Conservation (phyloP, 37 sponge, comb jelly and placozoan genomes). For the Beroe ovata region DNA sequence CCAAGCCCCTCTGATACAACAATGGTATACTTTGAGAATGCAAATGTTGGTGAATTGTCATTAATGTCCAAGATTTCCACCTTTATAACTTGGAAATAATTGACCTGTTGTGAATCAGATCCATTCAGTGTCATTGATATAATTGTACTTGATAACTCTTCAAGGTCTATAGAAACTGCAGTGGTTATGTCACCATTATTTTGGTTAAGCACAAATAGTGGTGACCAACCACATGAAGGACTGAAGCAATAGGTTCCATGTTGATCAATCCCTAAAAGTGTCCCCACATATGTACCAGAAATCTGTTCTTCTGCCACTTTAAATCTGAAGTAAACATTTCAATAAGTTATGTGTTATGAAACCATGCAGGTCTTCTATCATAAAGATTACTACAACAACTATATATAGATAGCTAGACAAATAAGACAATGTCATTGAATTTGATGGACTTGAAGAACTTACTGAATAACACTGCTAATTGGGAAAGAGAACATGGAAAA, state of each 20-base stretch:
- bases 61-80: constrained; percentile 19
- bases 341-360: no score
- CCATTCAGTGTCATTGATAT: constrained; percentile 5
- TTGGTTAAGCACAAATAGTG: neutral
- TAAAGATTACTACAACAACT: no score
- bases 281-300: constrained; percentile 26
- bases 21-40: neutral
- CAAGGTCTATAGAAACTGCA: constrained; percentile 13
- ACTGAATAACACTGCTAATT: no score
- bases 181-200: neutral
- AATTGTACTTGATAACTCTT: neutral
- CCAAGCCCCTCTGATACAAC: constrained; percentile 11
- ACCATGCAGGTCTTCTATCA: no score
- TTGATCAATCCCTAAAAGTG: constrained; percentile 8
- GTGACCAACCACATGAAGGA: constrained; percentile 4
- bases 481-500: no score
- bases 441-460: no score
- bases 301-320: constrained; percentile 11
- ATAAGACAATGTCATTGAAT: no score
- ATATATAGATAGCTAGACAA: no score
- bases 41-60: constrained; percentile 15
- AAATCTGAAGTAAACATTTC: no score
- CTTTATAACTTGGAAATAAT: constrained; percentile 3
- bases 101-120: neutral
- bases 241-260: constrained; percentile 36